Base-by-base conservation (phyloP, 2,113 vertebrate genomes). In the Syngnathus scovelli region DNA sequence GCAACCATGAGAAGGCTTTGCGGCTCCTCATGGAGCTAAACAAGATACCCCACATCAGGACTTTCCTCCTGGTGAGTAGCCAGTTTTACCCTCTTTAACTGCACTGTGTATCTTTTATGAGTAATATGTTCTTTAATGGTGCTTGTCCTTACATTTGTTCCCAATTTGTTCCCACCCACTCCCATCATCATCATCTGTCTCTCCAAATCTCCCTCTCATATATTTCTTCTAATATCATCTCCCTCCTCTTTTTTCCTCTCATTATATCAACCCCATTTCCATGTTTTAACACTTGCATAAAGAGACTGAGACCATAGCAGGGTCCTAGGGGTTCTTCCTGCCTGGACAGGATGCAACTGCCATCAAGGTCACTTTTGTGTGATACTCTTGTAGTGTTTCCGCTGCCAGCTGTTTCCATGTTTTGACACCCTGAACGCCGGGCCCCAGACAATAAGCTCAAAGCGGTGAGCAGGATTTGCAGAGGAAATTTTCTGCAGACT, bases 1-100 rank as follows among this genome's bases (percentile, higher is more conserved):
- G 97, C 80, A 99, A 99, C 87, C 97, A 99, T 0, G 97, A 99
- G 91, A 99, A 99, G 87, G 97, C 97, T 58, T 87, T 98, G 81
- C 86, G 95, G 61, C 92, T 99, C 72, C 91, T 98, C 65, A 94
- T 99, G 92, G 96, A 99, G 77, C 90, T 99, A 38, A 99, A 99
- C 92, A 98, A 99, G 91, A 93, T 96, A 79, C 92, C 96, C 5
- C 74, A 93, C 37, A 93, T 95, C 77, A 93, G 96, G 52, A 93
- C 96, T 80, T 99, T 97, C 88, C 90, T 99, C 1, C 72, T 99
- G 96, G 97, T 99, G 84, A 95, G 95, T 71, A 39, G 19, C 15
- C n/a, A 36, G 15, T 38, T 39, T 61, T 5, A 19, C 27, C 27
- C 13, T 18, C 33, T 58, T 39, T 12, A 8, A 2, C 4, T 37